phyloP scores from a whole-genome alignment of 2,113 vertebrate species.

The Illadopsis cleaveri region DNA sequence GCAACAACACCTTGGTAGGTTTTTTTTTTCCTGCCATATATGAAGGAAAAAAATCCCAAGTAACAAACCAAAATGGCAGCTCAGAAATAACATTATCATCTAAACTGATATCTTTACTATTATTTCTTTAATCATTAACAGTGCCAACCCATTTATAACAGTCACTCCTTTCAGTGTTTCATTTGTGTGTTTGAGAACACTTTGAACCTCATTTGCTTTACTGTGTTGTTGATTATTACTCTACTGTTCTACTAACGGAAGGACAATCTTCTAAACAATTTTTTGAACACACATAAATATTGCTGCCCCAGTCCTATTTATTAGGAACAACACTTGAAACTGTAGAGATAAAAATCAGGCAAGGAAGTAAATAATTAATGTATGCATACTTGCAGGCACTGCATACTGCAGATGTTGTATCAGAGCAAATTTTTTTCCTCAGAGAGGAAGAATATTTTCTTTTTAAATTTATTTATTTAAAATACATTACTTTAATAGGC shows the following conservation, averaged over 20 bases:
- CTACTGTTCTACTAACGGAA: not conserved
- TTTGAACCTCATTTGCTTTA: not conserved
- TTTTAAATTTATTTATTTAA: not conserved
- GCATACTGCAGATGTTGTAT: not conserved
- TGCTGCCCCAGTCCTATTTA: not conserved
- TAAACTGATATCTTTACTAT: not conserved
- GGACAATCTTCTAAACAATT: not conserved
- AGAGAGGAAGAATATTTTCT: not conserved
- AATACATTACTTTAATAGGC: not conserved
- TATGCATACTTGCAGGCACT: not conserved
- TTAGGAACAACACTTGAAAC: not conserved
- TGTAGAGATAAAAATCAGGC: not conserved
- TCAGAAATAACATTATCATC: not conserved
- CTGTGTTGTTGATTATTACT: not conserved
- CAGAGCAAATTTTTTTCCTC: not conserved
- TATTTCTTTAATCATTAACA: conserved; percentile 5
- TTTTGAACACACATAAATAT: not conserved
- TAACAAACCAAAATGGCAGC: not conserved
- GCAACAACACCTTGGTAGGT: not conserved
- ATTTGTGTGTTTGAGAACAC: not conserved
- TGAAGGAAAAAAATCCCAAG: not conserved
- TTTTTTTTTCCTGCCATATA: not conserved
- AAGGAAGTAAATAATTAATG: not conserved
- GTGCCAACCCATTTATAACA: not conserved
- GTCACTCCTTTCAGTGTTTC: not conserved